These are phyloP conservation scores for Stratiomys singularior DNA, from an alignment of 2,888 invertebrate genomes.

Conservation along the genomic window DNA sequence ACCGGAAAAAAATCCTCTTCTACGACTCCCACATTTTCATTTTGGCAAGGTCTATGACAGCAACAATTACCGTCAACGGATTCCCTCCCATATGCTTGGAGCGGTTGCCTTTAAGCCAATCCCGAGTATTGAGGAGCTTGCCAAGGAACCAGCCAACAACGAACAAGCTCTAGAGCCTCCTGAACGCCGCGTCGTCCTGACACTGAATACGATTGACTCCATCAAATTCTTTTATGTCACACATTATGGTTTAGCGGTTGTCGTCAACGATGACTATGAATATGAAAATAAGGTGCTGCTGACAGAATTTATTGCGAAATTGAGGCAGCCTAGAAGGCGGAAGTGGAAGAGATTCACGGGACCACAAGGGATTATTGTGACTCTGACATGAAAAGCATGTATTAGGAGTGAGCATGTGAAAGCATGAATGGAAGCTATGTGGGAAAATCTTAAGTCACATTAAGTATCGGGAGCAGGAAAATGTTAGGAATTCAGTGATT, in stretches of 20 bases:
- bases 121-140: no score
- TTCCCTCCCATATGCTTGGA: no score
- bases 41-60: no score
- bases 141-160: no score
- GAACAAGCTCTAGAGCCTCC: no score
- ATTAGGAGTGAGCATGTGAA: background rate
- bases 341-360: background rate
- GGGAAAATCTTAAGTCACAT: slow-evolving; percentile 10
- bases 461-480: background rate
- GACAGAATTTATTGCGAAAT: background rate
- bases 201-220: slow-evolving; percentile 35
- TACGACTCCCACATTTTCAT: no score
- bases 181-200: background rate
- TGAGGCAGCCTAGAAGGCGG: background rate
- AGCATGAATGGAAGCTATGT: background rate
- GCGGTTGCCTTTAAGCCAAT: no score
- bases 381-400: background rate
- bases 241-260: slow-evolving; percentile 35
- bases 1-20: no score
- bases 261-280: slow-evolving; percentile 26
- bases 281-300: background rate
- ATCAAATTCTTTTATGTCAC: slow-evolving; percentile 32
- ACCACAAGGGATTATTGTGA: background rate
- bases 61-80: no score
- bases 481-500: background rate